Conservation (phyloP, 2,797 vertebrate genomes). For the Onychomys arenicola region DNA sequence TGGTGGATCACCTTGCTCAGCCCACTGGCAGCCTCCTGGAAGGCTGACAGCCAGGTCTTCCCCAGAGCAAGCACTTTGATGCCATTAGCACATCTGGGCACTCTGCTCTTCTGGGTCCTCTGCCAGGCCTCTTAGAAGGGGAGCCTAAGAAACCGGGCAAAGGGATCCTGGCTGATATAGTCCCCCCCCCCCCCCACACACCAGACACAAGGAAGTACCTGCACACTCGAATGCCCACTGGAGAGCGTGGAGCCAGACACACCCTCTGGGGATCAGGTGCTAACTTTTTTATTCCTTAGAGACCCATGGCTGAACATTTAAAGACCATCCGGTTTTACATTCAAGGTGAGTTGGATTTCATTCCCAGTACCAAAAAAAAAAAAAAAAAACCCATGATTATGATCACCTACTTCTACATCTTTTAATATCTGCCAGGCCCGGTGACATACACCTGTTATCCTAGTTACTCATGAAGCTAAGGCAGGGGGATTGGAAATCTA, state of each 20-base stretch:
- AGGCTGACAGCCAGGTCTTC: background rate
- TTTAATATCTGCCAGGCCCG: background rate
- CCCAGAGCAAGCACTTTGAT: background rate
- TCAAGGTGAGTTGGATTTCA: background rate
- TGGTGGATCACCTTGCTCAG: background rate
- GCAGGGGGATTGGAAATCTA: background rate
- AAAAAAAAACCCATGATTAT: background rate
- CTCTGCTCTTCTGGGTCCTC: background rate
- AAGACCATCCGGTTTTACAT: background rate
- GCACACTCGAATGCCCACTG: background rate
- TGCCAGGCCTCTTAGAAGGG: background rate
- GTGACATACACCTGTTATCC: background rate
- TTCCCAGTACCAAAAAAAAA: background rate
- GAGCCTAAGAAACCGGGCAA: background rate
- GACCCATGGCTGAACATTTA: background rate
- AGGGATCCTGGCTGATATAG: too few species aligned
- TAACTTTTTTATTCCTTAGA: background rate
- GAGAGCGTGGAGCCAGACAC: background rate
- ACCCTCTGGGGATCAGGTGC: background rate
- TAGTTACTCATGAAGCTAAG: background rate
- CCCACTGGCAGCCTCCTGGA: background rate
- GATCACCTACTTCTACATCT: background rate
- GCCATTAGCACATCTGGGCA: background rate
- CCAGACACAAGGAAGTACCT: background rate
- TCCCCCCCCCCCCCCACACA: fast-evolving